Conservation (phyloP, 2,113 vertebrate genomes). For the Halcyon malimbica region DNA sequence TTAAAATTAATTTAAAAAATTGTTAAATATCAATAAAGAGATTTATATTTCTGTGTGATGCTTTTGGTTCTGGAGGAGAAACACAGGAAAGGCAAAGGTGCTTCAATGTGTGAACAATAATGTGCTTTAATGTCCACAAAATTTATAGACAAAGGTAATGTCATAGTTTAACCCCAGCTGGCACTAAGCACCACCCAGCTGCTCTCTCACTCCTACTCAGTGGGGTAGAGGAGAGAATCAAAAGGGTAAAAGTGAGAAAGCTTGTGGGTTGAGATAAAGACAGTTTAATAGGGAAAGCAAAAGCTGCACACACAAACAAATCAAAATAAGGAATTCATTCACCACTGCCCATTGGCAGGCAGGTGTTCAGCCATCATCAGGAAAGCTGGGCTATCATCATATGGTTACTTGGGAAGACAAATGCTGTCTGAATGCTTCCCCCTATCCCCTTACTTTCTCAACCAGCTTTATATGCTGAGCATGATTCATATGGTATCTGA, state of each 20-base stretch:
- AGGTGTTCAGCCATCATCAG: neutral
- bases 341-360: neutral
- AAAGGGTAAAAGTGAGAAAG: neutral
- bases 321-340: neutral
- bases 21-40: neutral
- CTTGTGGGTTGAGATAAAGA: neutral
- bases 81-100: neutral
- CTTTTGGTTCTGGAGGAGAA: neutral
- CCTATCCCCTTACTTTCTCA: neutral
- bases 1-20: neutral
- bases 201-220: neutral
- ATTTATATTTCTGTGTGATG: neutral
- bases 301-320: rapidly evolving
- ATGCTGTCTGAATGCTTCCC: neutral
- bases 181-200: too few relatives aligned
- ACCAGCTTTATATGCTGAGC: neutral
- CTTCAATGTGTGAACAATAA: neutral
- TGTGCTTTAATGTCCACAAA: neutral
- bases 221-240: neutral
- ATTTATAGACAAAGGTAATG: neutral
- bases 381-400: neutral
- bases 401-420: neutral
- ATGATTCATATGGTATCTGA: neutral
- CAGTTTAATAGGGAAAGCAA: neutral
- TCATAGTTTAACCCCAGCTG: rapidly evolving